These are phyloP conservation scores for Pagetopsis macropterus DNA, from an alignment of 2,797 vertebrate genomes.

Conservation along the genomic window DNA sequence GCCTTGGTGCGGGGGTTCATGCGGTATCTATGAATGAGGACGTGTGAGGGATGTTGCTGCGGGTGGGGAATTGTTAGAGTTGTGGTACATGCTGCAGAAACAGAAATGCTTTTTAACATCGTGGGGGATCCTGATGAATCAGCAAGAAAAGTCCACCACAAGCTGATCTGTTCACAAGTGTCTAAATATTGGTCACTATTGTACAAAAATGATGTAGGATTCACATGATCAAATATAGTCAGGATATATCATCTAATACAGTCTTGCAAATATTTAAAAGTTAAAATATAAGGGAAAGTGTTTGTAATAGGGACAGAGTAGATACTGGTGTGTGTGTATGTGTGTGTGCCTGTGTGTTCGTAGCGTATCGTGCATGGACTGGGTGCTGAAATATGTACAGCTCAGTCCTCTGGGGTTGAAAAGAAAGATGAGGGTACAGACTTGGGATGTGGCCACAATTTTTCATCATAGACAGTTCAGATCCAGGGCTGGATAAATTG, in stretches of 20 bases:
- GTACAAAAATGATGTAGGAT: not conserved
- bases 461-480: conserved; percentile 79
- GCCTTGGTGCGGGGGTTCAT: conserved; percentile 5
- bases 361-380: conserved; percentile 16
- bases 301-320: conserved; percentile 5
- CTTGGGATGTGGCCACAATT: conserved; percentile 69
- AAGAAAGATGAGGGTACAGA: conserved; percentile 78
- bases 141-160: conserved; percentile 31
- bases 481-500: conserved; percentile 76
- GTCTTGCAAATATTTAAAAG: conserved; percentile 6
- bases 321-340: conserved; percentile 3
- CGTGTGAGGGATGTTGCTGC: conserved; percentile 16
- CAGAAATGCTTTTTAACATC: conserved; percentile 10
- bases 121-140: conserved; percentile 45
- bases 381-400: conserved; percentile 71
- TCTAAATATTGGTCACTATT: not conserved
- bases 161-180: conserved; percentile 21
- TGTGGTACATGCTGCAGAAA: not conserved
- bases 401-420: conserved; percentile 73
- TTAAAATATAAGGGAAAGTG: conserved; percentile 1
- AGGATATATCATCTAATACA: not conserved
- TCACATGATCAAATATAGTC: not conserved
- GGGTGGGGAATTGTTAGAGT: conserved; percentile 28
- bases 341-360: not conserved
- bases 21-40: conserved; percentile 20